Evolutionary conservation across 2,797 vertebrate genomes (phyloP), one percentile per base, ranked within the genome.

Genomic region (Lycodopsis pacificus): DNA sequence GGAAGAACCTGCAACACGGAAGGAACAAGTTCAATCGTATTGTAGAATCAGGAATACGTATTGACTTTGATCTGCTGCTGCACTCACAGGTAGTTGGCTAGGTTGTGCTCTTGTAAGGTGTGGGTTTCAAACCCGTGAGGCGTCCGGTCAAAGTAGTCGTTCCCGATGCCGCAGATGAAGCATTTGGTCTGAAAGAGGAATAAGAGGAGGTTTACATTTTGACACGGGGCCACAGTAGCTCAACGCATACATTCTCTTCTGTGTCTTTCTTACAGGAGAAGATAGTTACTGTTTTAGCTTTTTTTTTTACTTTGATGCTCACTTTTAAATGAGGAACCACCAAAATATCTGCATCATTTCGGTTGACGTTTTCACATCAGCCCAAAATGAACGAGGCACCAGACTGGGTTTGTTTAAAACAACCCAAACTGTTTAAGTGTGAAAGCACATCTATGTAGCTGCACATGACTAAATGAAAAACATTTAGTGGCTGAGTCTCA

Each of bases 71-170:
- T n/a, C n/a, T 27, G 44, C 0, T 17, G 72, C 49, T 42, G 77
- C 91, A 96, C 98, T 99, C 91, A 99, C 98, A 99, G 92, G 84
- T 99, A 99, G 95, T 99, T 99, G 51, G 98, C 98, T 42, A 99
- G 91, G 94, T 99, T 99, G 96, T 99, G 98, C 92, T 99, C 98
- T 93, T 99, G 98, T 90, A 99, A 94, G 42, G 98, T 99, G 72
- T 99, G 98, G 57, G 97, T 99, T 91, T 99, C 98, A 86, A 99
- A 99, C 68, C 98, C 98, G 20, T 99, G 98, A 58, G 98, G 98
- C 2, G 95, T 97, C 4, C 96, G 96, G 86, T 99, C 98, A 90
- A 99, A 99, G 90, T 99, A 99, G 91, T 99, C 98, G 27, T 98
- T 99, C 77, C 98, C 98, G 4, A 99, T 99, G 77, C 98, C 98